Conservation (phyloP, 1,140 invertebrate genomes). For the Bombus terrestris region DNA sequence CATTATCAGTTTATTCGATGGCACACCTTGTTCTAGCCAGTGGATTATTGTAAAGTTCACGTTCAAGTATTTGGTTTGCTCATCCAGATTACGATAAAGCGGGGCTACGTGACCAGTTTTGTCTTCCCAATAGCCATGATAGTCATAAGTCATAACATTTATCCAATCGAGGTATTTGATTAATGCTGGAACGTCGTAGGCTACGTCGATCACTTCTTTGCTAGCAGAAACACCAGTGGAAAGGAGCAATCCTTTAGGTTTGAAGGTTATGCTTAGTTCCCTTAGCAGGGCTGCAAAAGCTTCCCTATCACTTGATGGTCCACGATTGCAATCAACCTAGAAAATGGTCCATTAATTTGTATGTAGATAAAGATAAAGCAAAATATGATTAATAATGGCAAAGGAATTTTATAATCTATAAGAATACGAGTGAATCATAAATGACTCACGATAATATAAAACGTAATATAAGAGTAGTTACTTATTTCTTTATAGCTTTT, state of each 20-base stretch:
- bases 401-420: background rate
- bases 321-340: constrained; percentile 90
- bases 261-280: constrained; percentile 90
- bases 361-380: background rate
- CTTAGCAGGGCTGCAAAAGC: constrained; percentile 90
- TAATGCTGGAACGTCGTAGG: constrained; percentile 89
- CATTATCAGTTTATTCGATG: constrained; percentile 91
- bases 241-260: constrained; percentile 86
- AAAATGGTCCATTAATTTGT: constrained; percentile 31
- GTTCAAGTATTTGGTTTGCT: constrained; percentile 89
- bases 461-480: background rate
- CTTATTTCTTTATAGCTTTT: background rate
- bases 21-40: constrained; percentile 88
- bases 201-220: constrained; percentile 92
- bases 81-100: constrained; percentile 85
- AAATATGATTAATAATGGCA: background rate
- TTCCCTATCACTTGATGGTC: constrained; percentile 88
- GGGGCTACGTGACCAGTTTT: constrained; percentile 93
- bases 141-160: constrained; percentile 94
- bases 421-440: background rate
- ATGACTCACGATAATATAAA: background rate
- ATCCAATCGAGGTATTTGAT: constrained; percentile 90
- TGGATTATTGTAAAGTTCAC: constrained; percentile 91
- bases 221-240: constrained; percentile 93
- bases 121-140: constrained; percentile 92